phyloP scores from a whole-genome alignment of 2,113 vertebrate genomes.

The Pyrgilauda ruficollis region DNA sequence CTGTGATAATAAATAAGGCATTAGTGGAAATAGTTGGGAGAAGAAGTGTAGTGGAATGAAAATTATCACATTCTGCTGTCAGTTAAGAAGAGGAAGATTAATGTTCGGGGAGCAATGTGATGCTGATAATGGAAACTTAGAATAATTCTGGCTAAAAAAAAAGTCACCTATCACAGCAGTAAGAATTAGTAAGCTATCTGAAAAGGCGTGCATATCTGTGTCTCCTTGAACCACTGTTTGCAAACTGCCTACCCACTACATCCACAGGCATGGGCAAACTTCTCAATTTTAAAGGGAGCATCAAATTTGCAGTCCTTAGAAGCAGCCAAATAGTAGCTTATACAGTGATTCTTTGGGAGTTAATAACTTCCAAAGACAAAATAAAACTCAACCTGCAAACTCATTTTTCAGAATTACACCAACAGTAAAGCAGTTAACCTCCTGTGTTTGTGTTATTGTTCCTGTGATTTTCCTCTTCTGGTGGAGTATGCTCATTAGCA shows the following conservation, averaged over 20 bases:
- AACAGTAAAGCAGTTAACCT: slow-evolving; percentile 37
- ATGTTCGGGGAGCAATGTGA: slow-evolving; percentile 18
- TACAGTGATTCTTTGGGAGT: neutral
- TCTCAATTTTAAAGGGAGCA: neutral
- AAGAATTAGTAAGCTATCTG: slow-evolving; percentile 48
- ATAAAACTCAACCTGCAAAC: neutral
- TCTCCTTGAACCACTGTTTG: slow-evolving; percentile 48
- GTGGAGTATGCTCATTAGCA: neutral
- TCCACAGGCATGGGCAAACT: neutral
- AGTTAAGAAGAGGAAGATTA: slow-evolving; percentile 56
- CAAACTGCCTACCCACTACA: neutral
- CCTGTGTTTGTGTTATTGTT: neutral
- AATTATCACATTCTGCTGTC: slow-evolving; percentile 62
- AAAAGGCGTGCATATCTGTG: slow-evolving; percentile 1
- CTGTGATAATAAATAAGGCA: slow-evolving; percentile 37
- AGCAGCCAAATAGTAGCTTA: neutral
- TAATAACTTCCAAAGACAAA: slow-evolving; percentile 29
- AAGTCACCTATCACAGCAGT: slow-evolving; percentile 17
- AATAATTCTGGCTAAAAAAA: slow-evolving; percentile 40
- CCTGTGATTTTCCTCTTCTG: slow-evolving; percentile 38
- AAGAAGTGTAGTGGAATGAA: slow-evolving; percentile 33
- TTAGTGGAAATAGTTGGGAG: slow-evolving; percentile 25
- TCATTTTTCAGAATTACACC: slow-evolving; percentile 34
- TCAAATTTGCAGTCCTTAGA: neutral
- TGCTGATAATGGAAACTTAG: slow-evolving; percentile 61